Base-by-base conservation (phyloP, 1,140 invertebrate genomes). In the Sitodiplosis mosellana region DNA sequence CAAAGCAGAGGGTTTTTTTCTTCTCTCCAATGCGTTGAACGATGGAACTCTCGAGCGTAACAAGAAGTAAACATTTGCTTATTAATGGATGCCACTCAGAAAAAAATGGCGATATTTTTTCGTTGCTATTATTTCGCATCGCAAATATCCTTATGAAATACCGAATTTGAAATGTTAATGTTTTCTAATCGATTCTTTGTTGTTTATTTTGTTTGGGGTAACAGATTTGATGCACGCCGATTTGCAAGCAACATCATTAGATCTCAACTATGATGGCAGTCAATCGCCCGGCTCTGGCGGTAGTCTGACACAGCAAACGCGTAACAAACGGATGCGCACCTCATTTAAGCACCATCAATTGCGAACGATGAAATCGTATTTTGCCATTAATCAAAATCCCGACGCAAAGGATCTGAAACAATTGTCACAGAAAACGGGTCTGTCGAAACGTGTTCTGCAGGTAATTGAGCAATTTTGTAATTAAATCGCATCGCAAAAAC, bases 341-440 rank as follows among this genome's bases (percentile, higher is more conserved):
- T 92, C 87, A 53, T 95, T 95, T 71, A 94, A 94, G 59, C 91
- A 95, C 61, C 88, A 95, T 65, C 92, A 96, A 60, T 73, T 97
- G n/a, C 68, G 89, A 44, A 93, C 89, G 2, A 96, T 97, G 92
- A 96, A 96, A 67, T 86, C 83, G 15, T 96, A 95, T 64, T 97
- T 97, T 63, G 81, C 85, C 37, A 80, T 95, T 58, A 97, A 97
- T 69, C 92, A 96, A 67, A 97, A 97, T 68, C 92, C 92, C 6
- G 90, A 96, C 59, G 87, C 91, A 27, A 95, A 95, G 64, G 91
- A 95, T 64, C 70, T 96, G 12, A 94, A 94, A 62, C 87, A 93
- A 61, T 64, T 96, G 43, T 87, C 90, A 0, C 87, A 92, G 60
- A 97, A 96, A 69, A 97, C 93, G n/a, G 90, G 89, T 2, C 72